These are phyloP conservation scores for Dicroscelio sp. DNA, from an alignment of 2,888 invertebrate genomes.

Conservation along the genomic window DNA sequence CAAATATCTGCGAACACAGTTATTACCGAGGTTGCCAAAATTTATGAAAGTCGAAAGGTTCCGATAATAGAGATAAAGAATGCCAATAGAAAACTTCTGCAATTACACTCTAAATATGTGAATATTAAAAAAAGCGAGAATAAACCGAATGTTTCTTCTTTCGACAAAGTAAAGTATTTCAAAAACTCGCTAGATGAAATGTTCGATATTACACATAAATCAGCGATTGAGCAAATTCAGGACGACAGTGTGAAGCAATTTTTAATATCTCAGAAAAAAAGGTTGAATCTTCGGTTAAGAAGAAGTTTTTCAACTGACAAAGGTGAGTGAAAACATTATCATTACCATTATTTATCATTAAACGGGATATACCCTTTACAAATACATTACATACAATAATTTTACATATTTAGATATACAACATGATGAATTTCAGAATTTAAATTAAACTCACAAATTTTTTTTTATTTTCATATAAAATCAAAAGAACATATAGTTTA, in stretches of 20 bases:
- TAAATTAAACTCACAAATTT: not conserved
- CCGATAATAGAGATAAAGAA: constrained; percentile 6
- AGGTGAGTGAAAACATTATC: not conserved
- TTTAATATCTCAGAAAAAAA: not conserved
- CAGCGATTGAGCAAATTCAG: not conserved
- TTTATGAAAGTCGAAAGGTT: not conserved
- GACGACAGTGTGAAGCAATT: not conserved
- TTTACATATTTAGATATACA: too few relatives aligned
- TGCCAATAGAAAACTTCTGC: not conserved
- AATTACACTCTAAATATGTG: not conserved
- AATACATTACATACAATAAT: too few relatives aligned
- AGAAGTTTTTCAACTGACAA: not conserved
- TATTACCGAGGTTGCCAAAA: not conserved
- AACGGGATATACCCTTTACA: too few relatives aligned
- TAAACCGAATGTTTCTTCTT: not conserved
- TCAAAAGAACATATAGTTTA: not conserved
- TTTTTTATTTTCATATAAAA: not conserved
- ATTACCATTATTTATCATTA: too few relatives aligned
- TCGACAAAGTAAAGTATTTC: not conserved
- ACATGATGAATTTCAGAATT: not conserved
- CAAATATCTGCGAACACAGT: not conserved
- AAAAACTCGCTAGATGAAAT: not conserved
- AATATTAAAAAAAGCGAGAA: not conserved
- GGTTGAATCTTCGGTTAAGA: not conserved
- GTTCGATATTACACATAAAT: not conserved